These are phyloP conservation scores for Ctena decussata DNA, from an alignment of 2,888 invertebrate species.

Conservation along the genomic window DNA sequence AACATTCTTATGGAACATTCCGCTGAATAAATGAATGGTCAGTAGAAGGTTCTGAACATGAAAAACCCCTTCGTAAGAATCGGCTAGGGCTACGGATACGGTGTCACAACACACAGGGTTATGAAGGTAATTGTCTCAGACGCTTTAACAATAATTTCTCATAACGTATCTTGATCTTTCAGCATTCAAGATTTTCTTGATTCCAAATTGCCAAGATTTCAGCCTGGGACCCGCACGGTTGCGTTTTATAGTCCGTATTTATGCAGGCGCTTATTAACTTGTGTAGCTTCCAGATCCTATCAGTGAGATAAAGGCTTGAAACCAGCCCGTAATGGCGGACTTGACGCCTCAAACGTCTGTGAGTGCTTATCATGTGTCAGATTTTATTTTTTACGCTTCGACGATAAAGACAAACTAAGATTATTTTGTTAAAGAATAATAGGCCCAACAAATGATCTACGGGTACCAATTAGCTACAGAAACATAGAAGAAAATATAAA, in stretches of 20 bases:
- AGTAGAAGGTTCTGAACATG: no score
- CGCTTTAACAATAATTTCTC: background rate
- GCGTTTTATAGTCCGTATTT: background rate
- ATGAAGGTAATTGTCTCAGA: background rate
- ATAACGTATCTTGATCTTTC: background rate
- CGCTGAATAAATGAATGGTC: no score
- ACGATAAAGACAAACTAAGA: slow-evolving; percentile 2
- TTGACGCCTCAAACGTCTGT: slow-evolving; percentile 18
- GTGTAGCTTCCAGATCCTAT: background rate
- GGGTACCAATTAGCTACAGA: background rate
- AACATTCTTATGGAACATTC: no score
- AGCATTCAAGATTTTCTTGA: background rate
- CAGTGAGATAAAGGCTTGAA: background rate
- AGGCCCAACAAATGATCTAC: background rate
- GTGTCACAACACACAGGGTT: no score
- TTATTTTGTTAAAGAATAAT: slow-evolving; percentile 9
- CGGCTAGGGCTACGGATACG: no score
- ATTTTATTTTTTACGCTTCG: slow-evolving; percentile 12
- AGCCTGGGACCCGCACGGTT: background rate
- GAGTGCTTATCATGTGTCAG: background rate
- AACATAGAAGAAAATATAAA: background rate
- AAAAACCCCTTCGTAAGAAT: no score
- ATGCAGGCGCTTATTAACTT: slow-evolving; percentile 7
- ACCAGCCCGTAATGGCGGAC: background rate
- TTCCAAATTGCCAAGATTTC: background rate